Percentiles rank a stretch among this genome's conserved stretches.
phyloP scores from a whole-genome alignment of 2,888 invertebrate genomes.

The Eupithecia inturbata region DNA sequence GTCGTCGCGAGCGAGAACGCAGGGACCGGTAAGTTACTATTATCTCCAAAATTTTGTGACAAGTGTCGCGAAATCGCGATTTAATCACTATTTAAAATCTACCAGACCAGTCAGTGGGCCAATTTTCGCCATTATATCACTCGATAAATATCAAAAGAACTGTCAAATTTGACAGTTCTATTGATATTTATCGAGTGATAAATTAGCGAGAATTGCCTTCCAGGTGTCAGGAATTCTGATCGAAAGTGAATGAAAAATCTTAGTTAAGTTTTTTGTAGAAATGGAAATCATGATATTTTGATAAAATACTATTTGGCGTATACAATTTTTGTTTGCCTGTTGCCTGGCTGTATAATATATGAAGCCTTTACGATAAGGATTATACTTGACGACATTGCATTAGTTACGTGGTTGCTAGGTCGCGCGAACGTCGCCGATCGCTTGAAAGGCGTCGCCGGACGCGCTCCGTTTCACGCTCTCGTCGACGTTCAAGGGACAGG shows the following conservation, averaged over 20 bases:
- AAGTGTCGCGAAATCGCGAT: not conserved
- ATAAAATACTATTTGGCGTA: not conserved
- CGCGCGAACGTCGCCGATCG: slow-evolving; percentile 81
- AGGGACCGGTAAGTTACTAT: slow-evolving; percentile 64
- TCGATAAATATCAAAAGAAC: no score
- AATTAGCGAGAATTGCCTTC: no score
- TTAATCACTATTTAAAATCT: not conserved
- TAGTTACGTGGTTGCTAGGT: slow-evolving; percentile 57
- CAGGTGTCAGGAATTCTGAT: not conserved
- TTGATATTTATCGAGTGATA: no score
- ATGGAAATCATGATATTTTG: not conserved
- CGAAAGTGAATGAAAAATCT: not conserved
- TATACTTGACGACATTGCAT: slow-evolving; percentile 31
- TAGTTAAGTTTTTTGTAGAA: not conserved
- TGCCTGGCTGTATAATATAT: slow-evolving; percentile 16
- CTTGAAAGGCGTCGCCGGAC: slow-evolving; percentile 79
- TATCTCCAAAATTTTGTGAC: not conserved
- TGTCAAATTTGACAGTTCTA: no score
- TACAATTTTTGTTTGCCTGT: slow-evolving; percentile 27
- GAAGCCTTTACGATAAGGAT: slow-evolving; percentile 1
- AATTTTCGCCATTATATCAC: no score
- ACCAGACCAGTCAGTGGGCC: no score
- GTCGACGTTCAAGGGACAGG: slow-evolving; percentile 80
- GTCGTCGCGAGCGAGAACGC: slow-evolving; percentile 71
- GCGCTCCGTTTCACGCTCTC: slow-evolving; percentile 69